These are phyloP conservation scores for Galeruca laticollis DNA, from an alignment of 2,888 invertebrate species.

Conservation along the genomic window DNA sequence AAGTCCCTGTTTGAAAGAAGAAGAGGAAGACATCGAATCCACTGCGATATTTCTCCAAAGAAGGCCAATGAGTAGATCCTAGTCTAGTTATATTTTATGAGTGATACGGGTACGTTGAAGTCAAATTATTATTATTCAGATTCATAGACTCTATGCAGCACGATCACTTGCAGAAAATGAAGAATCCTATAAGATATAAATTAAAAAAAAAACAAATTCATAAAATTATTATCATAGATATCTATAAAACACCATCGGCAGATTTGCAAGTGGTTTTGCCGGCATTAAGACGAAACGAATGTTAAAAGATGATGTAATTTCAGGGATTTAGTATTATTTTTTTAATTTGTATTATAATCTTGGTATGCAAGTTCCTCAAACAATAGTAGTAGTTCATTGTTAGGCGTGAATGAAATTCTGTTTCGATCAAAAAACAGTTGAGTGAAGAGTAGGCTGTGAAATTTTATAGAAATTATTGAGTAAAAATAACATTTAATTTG, in stretches of 20 bases:
- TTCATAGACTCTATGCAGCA: constrained; percentile 11
- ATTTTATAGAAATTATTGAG: not conserved
- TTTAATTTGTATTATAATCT: constrained; percentile 54
- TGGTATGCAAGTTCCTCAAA: constrained; percentile 67
- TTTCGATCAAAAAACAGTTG: constrained; percentile 47
- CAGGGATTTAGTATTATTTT: constrained; percentile 57
- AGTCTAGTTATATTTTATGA: constrained; percentile 51
- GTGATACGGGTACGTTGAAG: constrained; percentile 55
- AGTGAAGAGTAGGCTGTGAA: constrained; percentile 34
- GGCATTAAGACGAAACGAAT: not conserved
- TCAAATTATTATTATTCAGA: constrained; percentile 46
- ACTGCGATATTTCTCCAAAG: constrained; percentile 69
- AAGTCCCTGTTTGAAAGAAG: constrained; percentile 65
- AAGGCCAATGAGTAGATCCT: constrained; percentile 56
- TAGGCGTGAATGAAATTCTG: constrained; percentile 46
- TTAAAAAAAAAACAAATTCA: not conserved
- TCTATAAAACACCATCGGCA: not conserved
- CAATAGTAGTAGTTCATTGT: constrained; percentile 54
- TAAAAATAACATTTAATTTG: not conserved
- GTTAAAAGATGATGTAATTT: constrained; percentile 33
- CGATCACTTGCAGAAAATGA: not conserved
- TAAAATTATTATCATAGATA: not conserved
- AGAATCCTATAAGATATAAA: not conserved
- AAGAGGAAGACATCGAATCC: constrained; percentile 70
- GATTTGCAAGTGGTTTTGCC: not conserved